phyloP scores from a whole-genome alignment of 2,888 invertebrate genomes.

The Cheilosia pagana region DNA sequence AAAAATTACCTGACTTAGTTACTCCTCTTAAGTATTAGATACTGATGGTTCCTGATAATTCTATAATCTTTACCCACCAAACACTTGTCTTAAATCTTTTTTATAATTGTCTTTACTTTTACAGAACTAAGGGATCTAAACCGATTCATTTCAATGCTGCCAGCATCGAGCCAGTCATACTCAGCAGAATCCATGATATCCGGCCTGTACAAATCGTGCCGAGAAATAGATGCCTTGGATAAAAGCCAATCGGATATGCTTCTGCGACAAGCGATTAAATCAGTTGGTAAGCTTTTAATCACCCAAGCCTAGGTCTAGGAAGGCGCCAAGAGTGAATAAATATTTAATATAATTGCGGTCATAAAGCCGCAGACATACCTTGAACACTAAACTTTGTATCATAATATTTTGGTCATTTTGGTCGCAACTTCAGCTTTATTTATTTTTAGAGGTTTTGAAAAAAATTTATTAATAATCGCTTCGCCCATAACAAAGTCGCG shows the following conservation, averaged over 20 bases:
- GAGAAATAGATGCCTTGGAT: constrained; percentile 81
- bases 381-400: background rate
- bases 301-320: background rate
- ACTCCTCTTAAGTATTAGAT: no score
- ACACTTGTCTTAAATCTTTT: no score
- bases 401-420: no score
- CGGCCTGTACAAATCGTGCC: constrained; percentile 81
- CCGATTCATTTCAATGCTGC: constrained; percentile 82
- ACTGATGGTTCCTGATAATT: no score
- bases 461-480: background rate
- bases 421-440: background rate
- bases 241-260: constrained; percentile 81
- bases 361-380: background rate
- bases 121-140: constrained; percentile 82
- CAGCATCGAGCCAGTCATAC: constrained; percentile 79
- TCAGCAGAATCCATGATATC: constrained; percentile 82
- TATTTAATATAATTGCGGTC: background rate
- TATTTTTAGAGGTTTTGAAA: background rate
- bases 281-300: constrained; percentile 80
- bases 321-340: background rate
- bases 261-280: constrained; percentile 81
- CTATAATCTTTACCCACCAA: no score
- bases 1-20: no score
- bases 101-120: constrained; percentile 21
- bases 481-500: no score